phyloP scores from a whole-genome alignment of 2,797 vertebrate species.

The Squalus acanthias region DNA sequence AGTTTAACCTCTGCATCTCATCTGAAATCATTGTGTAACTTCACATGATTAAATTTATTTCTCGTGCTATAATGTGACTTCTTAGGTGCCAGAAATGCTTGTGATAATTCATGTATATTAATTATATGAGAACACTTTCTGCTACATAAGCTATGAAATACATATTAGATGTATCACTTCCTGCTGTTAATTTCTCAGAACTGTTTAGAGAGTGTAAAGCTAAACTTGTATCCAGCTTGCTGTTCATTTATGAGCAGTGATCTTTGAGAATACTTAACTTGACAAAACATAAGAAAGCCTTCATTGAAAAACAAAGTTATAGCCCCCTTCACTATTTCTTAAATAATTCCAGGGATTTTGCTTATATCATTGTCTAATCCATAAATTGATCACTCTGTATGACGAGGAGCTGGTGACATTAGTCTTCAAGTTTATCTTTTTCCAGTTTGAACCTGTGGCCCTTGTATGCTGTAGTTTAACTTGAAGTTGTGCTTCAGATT shows the following conservation, averaged over 20 bases:
- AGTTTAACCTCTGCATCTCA: not conserved
- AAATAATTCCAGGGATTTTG: not conserved
- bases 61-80: not conserved
- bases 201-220: not conserved
- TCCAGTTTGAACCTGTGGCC: not conserved
- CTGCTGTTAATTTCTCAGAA: conserved; percentile 27
- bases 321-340: not conserved
- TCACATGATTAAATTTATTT: not conserved
- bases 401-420: not conserved
- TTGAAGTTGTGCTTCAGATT: not conserved
- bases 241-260: not conserved
- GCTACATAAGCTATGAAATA: not conserved
- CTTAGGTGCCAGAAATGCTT: not conserved
- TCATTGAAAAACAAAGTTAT: not conserved
- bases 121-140: not conserved
- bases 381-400: not conserved
- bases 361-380: not conserved
- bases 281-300: not conserved
- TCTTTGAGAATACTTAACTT: not conserved
- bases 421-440: not conserved
- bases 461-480: not conserved
- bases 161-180: not conserved
- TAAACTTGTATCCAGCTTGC: not conserved
- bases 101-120: conserved; percentile 24
- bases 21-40: not conserved